Conservation (phyloP, 1,140 invertebrate genomes). For the Glossosoma conforme region DNA sequence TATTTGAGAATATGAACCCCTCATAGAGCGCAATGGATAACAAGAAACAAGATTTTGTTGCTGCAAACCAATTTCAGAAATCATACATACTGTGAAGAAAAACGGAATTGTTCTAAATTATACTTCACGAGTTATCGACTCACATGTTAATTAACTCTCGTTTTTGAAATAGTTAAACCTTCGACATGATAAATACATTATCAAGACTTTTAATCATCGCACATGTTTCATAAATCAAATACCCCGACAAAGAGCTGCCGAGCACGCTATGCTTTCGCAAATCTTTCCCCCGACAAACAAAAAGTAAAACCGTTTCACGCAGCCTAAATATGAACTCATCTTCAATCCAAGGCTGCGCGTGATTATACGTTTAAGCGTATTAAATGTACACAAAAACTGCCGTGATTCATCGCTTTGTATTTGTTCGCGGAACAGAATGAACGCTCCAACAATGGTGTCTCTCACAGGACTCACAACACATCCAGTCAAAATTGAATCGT, state of each 20-base stretch:
- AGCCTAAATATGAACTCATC: constrained; percentile 14
- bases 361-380: constrained; percentile 9
- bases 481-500: constrained; percentile 19
- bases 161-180: background rate
- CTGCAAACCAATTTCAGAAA: too few relatives aligned
- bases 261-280: constrained; percentile 27
- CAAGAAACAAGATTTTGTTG: too few relatives aligned
- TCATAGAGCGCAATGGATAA: too few relatives aligned
- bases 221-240: constrained; percentile 29
- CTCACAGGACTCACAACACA: constrained; percentile 11
- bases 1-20: too few relatives aligned
- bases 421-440: background rate
- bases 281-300: constrained; percentile 8
- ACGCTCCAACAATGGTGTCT: too few relatives aligned
- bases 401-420: constrained; percentile 6
- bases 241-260: constrained; percentile 24
- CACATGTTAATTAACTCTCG: background rate
- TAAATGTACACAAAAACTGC: too few relatives aligned
- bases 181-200: constrained; percentile 24
- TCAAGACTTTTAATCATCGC: constrained; percentile 28
- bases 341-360: constrained; percentile 12
- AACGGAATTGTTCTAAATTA: constrained; percentile 12
- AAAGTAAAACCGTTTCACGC: constrained; percentile 7
- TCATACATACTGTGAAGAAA: too few relatives aligned
- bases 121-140: background rate